Percentiles rank a stretch among this genome's conserved stretches.
Conservation (phyloP, 2,113 vertebrate genomes). For the Xenopus borealis region DNA sequence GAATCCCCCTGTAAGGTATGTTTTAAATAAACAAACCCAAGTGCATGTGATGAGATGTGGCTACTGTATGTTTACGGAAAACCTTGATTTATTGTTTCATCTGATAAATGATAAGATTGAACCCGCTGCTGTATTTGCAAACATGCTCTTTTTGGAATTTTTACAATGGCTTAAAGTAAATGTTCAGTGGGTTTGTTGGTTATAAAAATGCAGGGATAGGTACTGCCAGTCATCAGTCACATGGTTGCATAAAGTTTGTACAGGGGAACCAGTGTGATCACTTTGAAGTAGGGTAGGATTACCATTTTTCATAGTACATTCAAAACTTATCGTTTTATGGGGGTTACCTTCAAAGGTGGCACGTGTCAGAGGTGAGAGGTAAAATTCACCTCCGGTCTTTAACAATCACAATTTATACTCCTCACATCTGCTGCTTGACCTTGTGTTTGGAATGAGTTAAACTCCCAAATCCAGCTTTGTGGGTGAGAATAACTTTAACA, state of each 20-base stretch:
- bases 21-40: slow-evolving; percentile 12
- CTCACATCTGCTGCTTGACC: slow-evolving; percentile 38
- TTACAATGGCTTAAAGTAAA: no score
- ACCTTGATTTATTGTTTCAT: slow-evolving; percentile 8
- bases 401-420: slow-evolving; percentile 26
- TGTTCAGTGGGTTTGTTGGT: background rate
- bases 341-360: slow-evolving; percentile 40
- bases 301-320: slow-evolving; percentile 20
- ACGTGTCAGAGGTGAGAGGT: slow-evolving; percentile 36
- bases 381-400: slow-evolving; percentile 42
- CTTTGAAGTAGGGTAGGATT: slow-evolving; percentile 32
- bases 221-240: slow-evolving; percentile 1
- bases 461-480: background rate
- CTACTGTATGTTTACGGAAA: background rate
- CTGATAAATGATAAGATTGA: no score
- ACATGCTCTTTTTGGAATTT: no score
- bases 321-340: slow-evolving; percentile 10
- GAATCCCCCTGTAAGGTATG: slow-evolving; percentile 14
- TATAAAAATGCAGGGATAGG: background rate
- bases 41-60: background rate
- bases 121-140: no score
- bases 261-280: slow-evolving; percentile 1
- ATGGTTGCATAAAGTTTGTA: slow-evolving; percentile 5
- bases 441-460: slow-evolving; percentile 23
- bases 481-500: slow-evolving; percentile 12